Percentiles rank a stretch among this genome's conserved stretches.
These are phyloP conservation scores for Picus viridis DNA, from an alignment of 2,797 vertebrate species.

Conservation along the genomic window DNA sequence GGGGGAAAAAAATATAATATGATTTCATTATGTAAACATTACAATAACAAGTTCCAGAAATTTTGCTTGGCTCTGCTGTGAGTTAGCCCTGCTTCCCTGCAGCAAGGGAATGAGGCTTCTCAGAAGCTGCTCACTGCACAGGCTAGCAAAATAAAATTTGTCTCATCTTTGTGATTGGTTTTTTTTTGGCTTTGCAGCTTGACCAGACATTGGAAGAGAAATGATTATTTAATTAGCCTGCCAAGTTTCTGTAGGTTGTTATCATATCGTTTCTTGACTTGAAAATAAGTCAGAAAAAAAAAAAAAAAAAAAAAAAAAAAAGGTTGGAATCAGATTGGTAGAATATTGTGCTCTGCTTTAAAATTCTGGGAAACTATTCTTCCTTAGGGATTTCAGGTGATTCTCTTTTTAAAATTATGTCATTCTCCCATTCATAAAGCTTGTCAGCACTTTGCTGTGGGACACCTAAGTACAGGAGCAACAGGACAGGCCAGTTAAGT, in stretches of 20 bases:
- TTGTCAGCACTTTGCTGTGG: slow-evolving; percentile 1
- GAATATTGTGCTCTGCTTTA: not conserved
- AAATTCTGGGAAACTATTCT: not conserved
- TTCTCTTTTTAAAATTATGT: not conserved
- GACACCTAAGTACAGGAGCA: not conserved
- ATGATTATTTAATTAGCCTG: not conserved
- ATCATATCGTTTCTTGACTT: slow-evolving; percentile 27
- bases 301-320: not conserved
- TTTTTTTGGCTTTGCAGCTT: not conserved
- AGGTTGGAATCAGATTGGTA: slow-evolving; percentile 1
- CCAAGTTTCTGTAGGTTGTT: slow-evolving; percentile 11
- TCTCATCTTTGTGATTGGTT: slow-evolving; percentile 34
- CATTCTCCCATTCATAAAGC: slow-evolving; percentile 23
- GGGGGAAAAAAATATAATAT: slow-evolving; percentile 64
- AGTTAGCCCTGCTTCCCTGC: slow-evolving; percentile 63
- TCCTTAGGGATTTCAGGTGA: not conserved
- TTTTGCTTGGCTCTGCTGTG: slow-evolving; percentile 75
- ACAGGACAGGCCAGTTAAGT: not conserved
- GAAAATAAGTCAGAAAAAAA: not conserved
- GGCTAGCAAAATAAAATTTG: slow-evolving; percentile 50
- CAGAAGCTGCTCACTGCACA: slow-evolving; percentile 60
- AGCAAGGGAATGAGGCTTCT: slow-evolving; percentile 74
- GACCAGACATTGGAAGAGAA: slow-evolving; percentile 9
- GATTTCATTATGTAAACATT: slow-evolving; percentile 80
- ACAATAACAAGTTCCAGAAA: slow-evolving; percentile 76